Base-by-base conservation (phyloP, 2,888 invertebrate species). In the Drosophila glabriapex region DNA sequence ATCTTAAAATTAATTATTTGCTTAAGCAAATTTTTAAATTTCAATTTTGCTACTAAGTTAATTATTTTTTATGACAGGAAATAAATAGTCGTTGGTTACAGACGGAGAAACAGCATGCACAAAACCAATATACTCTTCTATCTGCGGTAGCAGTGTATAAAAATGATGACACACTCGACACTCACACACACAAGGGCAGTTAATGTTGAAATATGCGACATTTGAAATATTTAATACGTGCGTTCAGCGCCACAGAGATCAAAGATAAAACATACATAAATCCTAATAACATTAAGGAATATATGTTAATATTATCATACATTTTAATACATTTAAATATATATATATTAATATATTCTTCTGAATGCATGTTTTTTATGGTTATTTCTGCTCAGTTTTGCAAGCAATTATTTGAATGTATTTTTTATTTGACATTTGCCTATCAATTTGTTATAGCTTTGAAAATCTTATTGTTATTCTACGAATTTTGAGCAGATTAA, bases 161-260 rank as follows among this genome's bases (percentile, higher is more conserved):
- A 68, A 58, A 22, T 59, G 43, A 59, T 53, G 71, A 59, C 65
- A 67, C 41, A 10, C n/a, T 10, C 41, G 10, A n/a, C 10, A 41
- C 41, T n/a, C 10, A 10, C n/a, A n/a, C 10, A n/a, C 41, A 43
- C 12, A 35, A 61, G 58, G 67, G 56, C 50, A 53, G 58, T 16
- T 46, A 53, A 65, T 78, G 69, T 68, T 56, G 50, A 82, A 69
- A 75, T 68, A 73, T 73, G 61, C 73, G 67, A 67, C 68, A 66
- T 73, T 82, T 76, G 62, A 85, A 80, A 73, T 76, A 76, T 78
- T 80, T 76, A 76, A 73, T 68, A 80, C 76, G 79, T 68, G 75
- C 78, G 64, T 29, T 54, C 22, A 58, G 39, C 69, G 33, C 46
- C 50, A 58, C 52, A 31, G 46, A 62, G 65, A 68, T 63, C 70